Conservation (phyloP, 2,888 invertebrate species). For the Dendrolimus houi region DNA sequence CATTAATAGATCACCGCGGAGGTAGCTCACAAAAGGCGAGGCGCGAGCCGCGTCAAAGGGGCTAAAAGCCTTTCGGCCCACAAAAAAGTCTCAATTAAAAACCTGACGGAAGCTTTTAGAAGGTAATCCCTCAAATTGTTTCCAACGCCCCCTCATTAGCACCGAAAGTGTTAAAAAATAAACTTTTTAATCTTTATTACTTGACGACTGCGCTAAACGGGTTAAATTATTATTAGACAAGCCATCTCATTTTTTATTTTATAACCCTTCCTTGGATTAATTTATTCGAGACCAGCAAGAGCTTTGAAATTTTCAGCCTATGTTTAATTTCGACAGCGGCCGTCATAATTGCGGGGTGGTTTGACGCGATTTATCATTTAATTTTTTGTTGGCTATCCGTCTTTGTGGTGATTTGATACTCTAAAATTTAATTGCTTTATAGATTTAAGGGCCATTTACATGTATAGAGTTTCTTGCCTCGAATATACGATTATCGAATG, state of each 20-base stretch:
- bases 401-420: constrained; percentile 6
- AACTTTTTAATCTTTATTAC: constrained; percentile 77
- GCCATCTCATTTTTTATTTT: constrained; percentile 62
- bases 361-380: constrained; percentile 36
- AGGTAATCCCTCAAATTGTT: constrained; percentile 77
- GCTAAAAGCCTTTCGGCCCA: constrained; percentile 71
- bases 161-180: constrained; percentile 76
- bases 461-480: no score
- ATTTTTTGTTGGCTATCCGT: constrained; percentile 9
- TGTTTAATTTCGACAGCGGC: constrained; percentile 51
- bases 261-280: constrained; percentile 57
- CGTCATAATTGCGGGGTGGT: constrained; percentile 55
- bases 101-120: constrained; percentile 76
- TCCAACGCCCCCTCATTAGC: constrained; percentile 76
- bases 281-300: constrained; percentile 58
- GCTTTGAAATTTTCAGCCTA: constrained; percentile 53
- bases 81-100: constrained; percentile 77
- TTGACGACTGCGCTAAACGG: constrained; percentile 69
- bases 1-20: constrained; percentile 69
- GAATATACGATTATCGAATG: no score
- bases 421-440: no score
- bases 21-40: constrained; percentile 53
- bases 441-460: no score
- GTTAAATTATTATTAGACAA: constrained; percentile 71
- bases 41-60: constrained; percentile 52